These are phyloP conservation scores for Drosophila pallidifrons DNA, from an alignment of 1,140 invertebrate genomes.

Conservation along the genomic window DNA sequence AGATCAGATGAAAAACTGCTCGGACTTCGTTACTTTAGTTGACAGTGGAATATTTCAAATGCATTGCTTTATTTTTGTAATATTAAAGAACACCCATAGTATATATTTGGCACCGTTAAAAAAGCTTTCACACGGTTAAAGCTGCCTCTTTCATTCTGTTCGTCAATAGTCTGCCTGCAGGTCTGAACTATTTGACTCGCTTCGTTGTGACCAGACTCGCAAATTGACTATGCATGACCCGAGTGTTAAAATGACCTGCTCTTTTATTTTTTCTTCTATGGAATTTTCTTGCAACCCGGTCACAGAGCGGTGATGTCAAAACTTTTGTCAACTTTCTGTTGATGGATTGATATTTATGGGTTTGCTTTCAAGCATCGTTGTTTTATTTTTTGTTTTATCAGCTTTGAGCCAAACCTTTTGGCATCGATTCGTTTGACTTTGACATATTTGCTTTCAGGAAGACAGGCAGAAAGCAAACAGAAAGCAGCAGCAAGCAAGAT, in stretches of 20 bases:
- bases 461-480: constrained; percentile 7
- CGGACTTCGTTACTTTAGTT: too few species aligned
- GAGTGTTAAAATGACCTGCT: neutral
- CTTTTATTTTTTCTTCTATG: neutral
- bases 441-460: constrained; percentile 37
- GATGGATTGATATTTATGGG: constrained; percentile 55
- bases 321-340: constrained; percentile 30
- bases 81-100: too few species aligned
- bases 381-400: constrained; percentile 7
- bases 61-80: too few species aligned
- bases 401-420: constrained; percentile 43
- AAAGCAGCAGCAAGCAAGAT: constrained; percentile 2
- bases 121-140: too few species aligned
- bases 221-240: constrained; percentile 34
- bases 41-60: too few species aligned
- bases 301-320: constrained; percentile 33
- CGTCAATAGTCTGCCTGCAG: neutral
- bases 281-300: constrained; percentile 24
- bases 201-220: constrained; percentile 19
- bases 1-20: too few species aligned
- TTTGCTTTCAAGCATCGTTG: neutral
- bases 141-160: neutral
- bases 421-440: constrained; percentile 51
- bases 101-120: too few species aligned
- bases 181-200: constrained; percentile 1